Conservation (phyloP, 1,140 invertebrate species). For the Heliconius himera region DNA sequence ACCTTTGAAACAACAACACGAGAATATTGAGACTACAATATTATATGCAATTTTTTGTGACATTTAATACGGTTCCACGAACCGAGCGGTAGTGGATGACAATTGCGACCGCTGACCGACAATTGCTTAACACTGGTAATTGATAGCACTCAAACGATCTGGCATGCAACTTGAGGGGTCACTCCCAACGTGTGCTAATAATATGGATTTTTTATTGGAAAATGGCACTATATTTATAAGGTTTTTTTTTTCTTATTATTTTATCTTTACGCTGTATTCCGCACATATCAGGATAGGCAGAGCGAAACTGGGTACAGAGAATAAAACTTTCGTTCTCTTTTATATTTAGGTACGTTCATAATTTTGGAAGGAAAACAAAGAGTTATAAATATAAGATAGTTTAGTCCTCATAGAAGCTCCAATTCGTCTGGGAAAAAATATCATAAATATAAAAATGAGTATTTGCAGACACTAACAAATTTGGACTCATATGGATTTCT, state of each 20-base stretch:
- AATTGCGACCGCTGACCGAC: constrained; percentile 27
- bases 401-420: no score
- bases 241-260: no score
- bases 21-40: not conserved
- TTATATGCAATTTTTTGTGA: not conserved
- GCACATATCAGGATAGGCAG: no score
- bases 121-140: constrained; percentile 32
- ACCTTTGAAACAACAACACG: not conserved
- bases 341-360: no score
- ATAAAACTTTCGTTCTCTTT: no score
- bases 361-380: no score
- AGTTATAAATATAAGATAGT: no score
- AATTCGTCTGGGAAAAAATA: no score
- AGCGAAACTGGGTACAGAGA: no score
- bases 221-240: not conserved
- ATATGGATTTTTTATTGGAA: not conserved
- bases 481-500: not conserved
- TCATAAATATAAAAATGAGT: no score
- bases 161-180: constrained; percentile 21
- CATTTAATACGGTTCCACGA: constrained; percentile 8
- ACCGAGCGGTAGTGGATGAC: constrained; percentile 13
- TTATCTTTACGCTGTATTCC: no score
- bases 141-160: constrained; percentile 23
- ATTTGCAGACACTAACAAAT: not conserved
- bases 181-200: constrained; percentile 13